Evolutionary conservation across 1,140 invertebrate genomes (phyloP).

Genomic region (Calosoma granatense): DNA sequence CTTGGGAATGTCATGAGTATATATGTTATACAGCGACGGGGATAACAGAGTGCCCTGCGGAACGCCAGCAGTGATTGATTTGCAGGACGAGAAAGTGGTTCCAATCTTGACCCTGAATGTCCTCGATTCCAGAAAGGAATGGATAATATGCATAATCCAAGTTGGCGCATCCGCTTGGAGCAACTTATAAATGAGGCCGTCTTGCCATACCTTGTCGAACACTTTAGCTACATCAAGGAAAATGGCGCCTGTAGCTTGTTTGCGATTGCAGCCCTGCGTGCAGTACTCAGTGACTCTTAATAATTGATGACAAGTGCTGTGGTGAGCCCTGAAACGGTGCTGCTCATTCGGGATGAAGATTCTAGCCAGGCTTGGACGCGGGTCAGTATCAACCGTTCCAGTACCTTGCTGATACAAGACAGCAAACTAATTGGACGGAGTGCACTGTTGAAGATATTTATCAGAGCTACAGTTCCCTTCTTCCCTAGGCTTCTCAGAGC

Average conservation of each 20-base stretch:
- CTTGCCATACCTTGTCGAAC: slow-evolving; percentile 25
- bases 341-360: slow-evolving; percentile 13
- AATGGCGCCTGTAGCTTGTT: slow-evolving; percentile 16
- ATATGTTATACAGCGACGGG: slow-evolving; percentile 21
- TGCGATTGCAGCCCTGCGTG: slow-evolving; percentile 14
- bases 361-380: slow-evolving; percentile 4
- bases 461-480: background rate
- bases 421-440: slow-evolving; percentile 13
- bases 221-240: slow-evolving; percentile 24
- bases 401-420: slow-evolving; percentile 14
- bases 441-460: background rate
- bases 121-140: too few species aligned
- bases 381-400: slow-evolving; percentile 16
- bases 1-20: slow-evolving; percentile 17
- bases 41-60: slow-evolving; percentile 21
- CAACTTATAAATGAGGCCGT: slow-evolving; percentile 21
- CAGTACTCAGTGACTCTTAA: slow-evolving; percentile 17
- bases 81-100: too few species aligned
- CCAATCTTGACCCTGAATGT: too few species aligned
- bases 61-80: slow-evolving; percentile 21
- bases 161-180: background rate
- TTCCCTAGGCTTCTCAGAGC: slow-evolving; percentile 13
- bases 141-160: background rate
- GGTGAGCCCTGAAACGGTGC: slow-evolving; percentile 19
- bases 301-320: slow-evolving; percentile 20